phyloP scores from a whole-genome alignment of 2,797 vertebrate genomes.

The Pantherophis vulpinus region DNA sequence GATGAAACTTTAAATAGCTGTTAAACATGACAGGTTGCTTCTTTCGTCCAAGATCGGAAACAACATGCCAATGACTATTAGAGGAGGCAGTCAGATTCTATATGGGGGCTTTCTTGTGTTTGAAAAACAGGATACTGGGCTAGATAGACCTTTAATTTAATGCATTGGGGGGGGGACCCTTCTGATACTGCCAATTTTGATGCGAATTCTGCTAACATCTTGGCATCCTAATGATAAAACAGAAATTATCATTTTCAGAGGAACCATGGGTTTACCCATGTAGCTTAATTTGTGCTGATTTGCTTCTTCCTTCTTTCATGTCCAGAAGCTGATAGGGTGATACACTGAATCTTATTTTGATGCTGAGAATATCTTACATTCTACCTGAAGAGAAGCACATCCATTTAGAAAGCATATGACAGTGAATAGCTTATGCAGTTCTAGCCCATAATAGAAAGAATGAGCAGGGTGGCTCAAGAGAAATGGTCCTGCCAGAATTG shows the following conservation, averaged over 20 bases:
- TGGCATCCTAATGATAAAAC: neutral
- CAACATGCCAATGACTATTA: neutral
- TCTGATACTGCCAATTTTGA: neutral
- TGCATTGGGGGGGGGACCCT: neutral
- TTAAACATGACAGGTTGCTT: neutral
- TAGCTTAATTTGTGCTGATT: neutral
- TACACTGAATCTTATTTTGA: neutral
- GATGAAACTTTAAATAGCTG: neutral
- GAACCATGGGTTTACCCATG: neutral
- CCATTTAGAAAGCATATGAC: neutral
- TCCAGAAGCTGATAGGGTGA: neutral
- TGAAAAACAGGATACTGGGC: neutral
- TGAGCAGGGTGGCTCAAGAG: neutral
- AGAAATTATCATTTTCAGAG: neutral
- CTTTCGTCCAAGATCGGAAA: neutral
- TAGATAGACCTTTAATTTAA: neutral
- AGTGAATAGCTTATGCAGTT: neutral
- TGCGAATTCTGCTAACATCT: neutral
- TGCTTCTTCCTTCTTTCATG: neutral
- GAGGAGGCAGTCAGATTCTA: neutral
- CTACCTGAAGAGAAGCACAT: neutral
- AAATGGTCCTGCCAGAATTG: neutral
- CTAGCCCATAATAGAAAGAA: neutral
- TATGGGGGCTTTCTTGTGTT: neutral
- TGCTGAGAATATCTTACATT: neutral